Evolutionary conservation across 1,140 invertebrate genomes (phyloP).

Genomic region (Pseudoatta argentina): DNA sequence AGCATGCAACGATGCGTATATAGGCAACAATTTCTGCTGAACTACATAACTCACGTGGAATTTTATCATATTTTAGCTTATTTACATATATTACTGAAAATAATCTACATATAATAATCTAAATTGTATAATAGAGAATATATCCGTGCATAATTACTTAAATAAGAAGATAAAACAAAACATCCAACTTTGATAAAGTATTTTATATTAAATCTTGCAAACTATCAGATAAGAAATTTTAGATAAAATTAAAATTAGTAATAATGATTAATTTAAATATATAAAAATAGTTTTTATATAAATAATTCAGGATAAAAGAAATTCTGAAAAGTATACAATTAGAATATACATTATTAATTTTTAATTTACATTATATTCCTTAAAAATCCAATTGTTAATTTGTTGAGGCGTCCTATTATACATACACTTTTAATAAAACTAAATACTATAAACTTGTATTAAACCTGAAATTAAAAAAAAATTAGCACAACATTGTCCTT

Average conservation of each 20-base stretch:
- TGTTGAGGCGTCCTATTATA: too few species aligned
- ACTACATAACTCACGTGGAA: slow-evolving; percentile 42
- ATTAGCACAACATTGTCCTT: background rate
- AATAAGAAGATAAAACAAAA: background rate
- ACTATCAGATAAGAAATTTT: background rate
- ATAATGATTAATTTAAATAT: background rate
- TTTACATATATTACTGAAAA: background rate
- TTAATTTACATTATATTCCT: background rate
- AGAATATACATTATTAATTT: background rate
- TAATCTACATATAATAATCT: slow-evolving; percentile 22
- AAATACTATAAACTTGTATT: background rate
- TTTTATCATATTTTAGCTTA: slow-evolving; percentile 47
- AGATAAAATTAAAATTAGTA: background rate
- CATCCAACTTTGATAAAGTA: background rate
- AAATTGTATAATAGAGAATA: background rate
- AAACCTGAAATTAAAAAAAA: background rate
- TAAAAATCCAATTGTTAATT: background rate
- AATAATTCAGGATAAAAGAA: background rate
- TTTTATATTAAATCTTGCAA: background rate
- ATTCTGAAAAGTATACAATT: background rate
- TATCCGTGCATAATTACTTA: background rate
- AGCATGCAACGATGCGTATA: slow-evolving; percentile 41
- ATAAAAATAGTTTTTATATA: background rate
- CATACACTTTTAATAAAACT: background rate
- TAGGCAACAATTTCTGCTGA: slow-evolving; percentile 41